These are phyloP conservation scores for Trinectes maculatus DNA, from an alignment of 2,113 vertebrate genomes.

Conservation along the genomic window DNA sequence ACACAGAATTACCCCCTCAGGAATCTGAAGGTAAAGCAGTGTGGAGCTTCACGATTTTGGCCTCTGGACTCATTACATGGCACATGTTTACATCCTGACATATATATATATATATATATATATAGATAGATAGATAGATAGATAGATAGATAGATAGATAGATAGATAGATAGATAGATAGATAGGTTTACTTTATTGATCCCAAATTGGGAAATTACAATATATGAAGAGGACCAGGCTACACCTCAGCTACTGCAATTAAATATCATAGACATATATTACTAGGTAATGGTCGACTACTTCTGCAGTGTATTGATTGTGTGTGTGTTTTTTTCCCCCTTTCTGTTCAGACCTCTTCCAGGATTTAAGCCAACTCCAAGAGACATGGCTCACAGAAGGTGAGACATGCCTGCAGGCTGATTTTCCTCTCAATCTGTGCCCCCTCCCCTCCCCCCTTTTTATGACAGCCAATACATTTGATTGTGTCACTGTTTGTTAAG, in stretches of 20 bases:
- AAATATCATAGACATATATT: background rate
- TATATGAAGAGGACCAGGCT: too few relatives aligned
- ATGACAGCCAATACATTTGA: background rate
- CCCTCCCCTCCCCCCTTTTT: slow-evolving; percentile 12
- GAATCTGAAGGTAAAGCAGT: slow-evolving; percentile 91
- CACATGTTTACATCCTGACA: slow-evolving; percentile 36
- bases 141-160: too few relatives aligned
- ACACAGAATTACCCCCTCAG: slow-evolving; percentile 87
- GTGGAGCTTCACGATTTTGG: slow-evolving; percentile 9
- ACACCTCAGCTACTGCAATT: background rate
- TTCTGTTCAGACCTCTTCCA: slow-evolving; percentile 92
- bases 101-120: too few relatives aligned
- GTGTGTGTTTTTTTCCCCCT: slow-evolving; percentile 10
- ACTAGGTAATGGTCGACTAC: background rate
- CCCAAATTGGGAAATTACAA: too few relatives aligned
- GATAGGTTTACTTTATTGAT: too few relatives aligned
- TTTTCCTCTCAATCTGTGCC: slow-evolving; percentile 18
- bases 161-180: too few relatives aligned
- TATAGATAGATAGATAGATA: too few relatives aligned
- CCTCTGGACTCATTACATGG: slow-evolving; percentile 33
- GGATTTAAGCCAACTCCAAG: slow-evolving; percentile 95
- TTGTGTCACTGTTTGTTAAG: background rate
- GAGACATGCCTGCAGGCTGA: slow-evolving; percentile 58
- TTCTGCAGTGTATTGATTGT: background rate
- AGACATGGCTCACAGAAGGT: slow-evolving; percentile 99